Evolutionary conservation across 1,140 invertebrate genomes (phyloP).

Genomic region (Potamilus streckersoni): DNA sequence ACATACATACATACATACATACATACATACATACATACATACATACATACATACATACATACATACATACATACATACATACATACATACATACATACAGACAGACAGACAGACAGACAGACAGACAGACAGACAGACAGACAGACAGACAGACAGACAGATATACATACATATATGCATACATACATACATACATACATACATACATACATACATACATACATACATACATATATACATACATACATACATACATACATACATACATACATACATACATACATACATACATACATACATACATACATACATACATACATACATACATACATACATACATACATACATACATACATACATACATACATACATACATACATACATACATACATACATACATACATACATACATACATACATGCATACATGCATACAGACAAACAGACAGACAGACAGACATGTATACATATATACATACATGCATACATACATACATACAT

Average conservation of each 20-base stretch:
- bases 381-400: slow-evolving; percentile 30
- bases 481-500: slow-evolving; percentile 23
- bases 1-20: no score
- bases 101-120: no score
- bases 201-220: slow-evolving; percentile 42
- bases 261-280: slow-evolving; percentile 16
- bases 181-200: slow-evolving; percentile 41
- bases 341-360: slow-evolving; percentile 31
- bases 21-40: no score
- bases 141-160: no score
- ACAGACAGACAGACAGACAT: slow-evolving; percentile 26
- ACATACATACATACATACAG: no score
- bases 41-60: no score
- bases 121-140: no score
- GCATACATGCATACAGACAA: slow-evolving; percentile 22
- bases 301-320: slow-evolving; percentile 31
- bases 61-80: no score
- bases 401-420: slow-evolving; percentile 33
- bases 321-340: slow-evolving; percentile 32
- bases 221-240: slow-evolving; percentile 39
- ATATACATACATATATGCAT: no score
- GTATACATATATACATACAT: slow-evolving; percentile 19
- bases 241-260: slow-evolving; percentile 28
- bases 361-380: slow-evolving; percentile 29
- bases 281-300: slow-evolving; percentile 26